A percentile compares a stretch with the other conserved stretches of the same genome.
These are phyloP conservation scores for Chrysotoxum bicinctum DNA, from an alignment of 2,888 invertebrate genomes.

Conservation along the genomic window DNA sequence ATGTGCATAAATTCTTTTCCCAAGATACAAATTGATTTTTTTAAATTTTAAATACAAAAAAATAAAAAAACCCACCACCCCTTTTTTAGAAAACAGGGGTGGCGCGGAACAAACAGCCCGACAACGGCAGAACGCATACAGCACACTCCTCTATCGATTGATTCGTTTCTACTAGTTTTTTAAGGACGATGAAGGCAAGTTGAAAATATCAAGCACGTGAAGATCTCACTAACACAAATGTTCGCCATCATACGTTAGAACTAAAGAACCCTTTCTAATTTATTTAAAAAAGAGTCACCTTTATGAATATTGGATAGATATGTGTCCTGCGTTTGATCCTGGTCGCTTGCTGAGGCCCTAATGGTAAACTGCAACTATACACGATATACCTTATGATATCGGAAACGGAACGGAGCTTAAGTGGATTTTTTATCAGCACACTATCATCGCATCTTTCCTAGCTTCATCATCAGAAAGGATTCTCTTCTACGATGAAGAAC, in stretches of 20 bases:
- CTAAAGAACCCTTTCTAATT: conserved; percentile 61
- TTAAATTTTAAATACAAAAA: conserved; percentile 56
- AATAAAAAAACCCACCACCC: conserved; percentile 45
- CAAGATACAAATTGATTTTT: conserved; percentile 57
- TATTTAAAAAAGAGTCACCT: conserved; percentile 45
- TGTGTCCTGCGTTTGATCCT: conserved; percentile 1
- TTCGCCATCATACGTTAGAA: conserved; percentile 28
- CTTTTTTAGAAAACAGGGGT: conserved; percentile 20
- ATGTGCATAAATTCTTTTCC: conserved; percentile 8
- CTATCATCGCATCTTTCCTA: conserved; percentile 55
- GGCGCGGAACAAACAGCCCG: conserved; percentile 15
- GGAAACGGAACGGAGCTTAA: conserved; percentile 51
- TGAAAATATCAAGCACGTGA: not conserved
- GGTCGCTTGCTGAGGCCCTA: not conserved
- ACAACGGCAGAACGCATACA: not conserved
- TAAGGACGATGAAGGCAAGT: conserved; percentile 52
- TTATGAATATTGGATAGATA: not conserved
- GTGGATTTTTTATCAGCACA: conserved; percentile 69
- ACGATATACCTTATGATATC: conserved; percentile 1
- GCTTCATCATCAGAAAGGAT: not conserved
- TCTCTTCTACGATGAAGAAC: conserved; percentile 6
- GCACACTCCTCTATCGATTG: conserved; percentile 66
- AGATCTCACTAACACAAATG: conserved; percentile 59
- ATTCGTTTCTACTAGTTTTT: conserved; percentile 53
- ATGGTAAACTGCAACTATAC: not conserved